Evolutionary conservation across 1,140 invertebrate species (phyloP), one percentile per base, ranked within the genome.

Genomic region (Aradophagus sp.): DNA sequence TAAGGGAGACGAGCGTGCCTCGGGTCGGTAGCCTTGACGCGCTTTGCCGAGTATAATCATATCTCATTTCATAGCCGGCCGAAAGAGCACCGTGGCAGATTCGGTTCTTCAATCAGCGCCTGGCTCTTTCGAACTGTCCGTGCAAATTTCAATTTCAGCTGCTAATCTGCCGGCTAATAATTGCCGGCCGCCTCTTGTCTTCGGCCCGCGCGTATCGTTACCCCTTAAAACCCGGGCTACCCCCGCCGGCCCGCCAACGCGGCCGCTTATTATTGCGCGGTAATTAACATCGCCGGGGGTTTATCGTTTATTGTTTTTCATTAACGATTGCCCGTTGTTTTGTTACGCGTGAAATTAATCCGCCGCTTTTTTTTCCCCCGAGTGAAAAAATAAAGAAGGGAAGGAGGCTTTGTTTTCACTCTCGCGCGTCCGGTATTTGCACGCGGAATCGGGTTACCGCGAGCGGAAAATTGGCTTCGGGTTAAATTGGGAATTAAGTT

Each of bases 111-210:
- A 83, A 84, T 75, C 74, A 56, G 59, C 68, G 50, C 34, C 34
- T 74, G 80, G 79, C 77, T n/a, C 52, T 79, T 81, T 79, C 83
- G 79, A 84, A 85, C 83, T 84, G 80, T 81, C 84, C 83, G 83
- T 85, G 84, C 83, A 86, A 86, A 85, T 85, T 85, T 84, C 84
- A 84, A 84, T 85, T 86, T 85, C 83, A 85, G 84, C 84, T 84
- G 83, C 83, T 86, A 86, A 85, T 84, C 82, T 86, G 77, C 83
- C 79, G 82, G 81, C 79, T 86, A 86, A 85, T 86, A 84, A 82
- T 75, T 74, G 44, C 56, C 48, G 20, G 27, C 68, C 69, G 68
- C 67, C 68, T 67, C 50, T 76, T 55, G 61, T 55, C 56, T 65
- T 73, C 65, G 67, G 48, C 19, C 44, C 58, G 34, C 62, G 31